Conservation (phyloP, 2,797 vertebrate species). For the Fringilla coelebs region DNA sequence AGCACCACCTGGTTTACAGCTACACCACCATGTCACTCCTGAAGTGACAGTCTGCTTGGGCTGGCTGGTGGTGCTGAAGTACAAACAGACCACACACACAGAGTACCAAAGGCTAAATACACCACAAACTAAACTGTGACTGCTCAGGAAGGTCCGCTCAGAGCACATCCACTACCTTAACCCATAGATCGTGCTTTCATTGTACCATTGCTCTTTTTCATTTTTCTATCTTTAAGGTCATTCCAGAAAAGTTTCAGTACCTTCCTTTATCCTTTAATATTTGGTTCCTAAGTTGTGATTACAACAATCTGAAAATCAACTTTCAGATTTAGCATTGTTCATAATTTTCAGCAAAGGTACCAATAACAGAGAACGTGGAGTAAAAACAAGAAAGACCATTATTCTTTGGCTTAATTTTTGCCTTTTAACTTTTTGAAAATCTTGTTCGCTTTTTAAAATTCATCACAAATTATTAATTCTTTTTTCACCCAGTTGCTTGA, state of each 20-base stretch:
- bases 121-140: background rate
- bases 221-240: background rate
- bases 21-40: background rate
- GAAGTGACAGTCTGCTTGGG: background rate
- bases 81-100: background rate
- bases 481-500: background rate
- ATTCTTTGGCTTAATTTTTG: background rate
- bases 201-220: background rate
- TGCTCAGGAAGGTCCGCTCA: background rate
- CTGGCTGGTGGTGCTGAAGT: background rate
- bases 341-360: background rate
- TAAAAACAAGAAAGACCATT: background rate
- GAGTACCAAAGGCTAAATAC: background rate
- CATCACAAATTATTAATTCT: background rate
- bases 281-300: background rate
- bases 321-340: background rate
- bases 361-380: background rate
- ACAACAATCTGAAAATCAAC: background rate
- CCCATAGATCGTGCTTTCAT: background rate
- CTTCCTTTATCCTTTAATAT: background rate
- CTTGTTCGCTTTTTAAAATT: background rate
- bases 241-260: background rate
- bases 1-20: constrained; percentile 1
- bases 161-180: background rate
- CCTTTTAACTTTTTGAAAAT: background rate